Evolutionary conservation across 2,113 vertebrate genomes (phyloP).

Genomic region (Acanthochromis polyacanthus): DNA sequence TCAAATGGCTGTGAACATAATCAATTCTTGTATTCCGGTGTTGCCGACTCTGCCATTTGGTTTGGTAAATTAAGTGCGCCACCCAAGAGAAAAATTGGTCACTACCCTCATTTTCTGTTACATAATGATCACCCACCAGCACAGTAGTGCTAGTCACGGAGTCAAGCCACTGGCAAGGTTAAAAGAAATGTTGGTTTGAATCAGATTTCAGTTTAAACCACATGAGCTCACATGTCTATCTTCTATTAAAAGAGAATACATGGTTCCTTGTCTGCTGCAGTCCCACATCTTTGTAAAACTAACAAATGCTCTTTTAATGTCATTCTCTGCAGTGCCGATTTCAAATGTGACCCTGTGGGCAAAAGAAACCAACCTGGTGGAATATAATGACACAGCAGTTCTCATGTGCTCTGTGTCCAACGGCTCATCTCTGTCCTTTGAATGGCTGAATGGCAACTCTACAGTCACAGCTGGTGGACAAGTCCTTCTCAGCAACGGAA

Average conservation of each 20-base stretch:
- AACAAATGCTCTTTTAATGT: background rate
- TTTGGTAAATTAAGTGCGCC: too few species aligned
- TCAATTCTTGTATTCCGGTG: too few species aligned
- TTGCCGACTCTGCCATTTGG: too few species aligned
- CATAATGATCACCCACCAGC: too few species aligned
- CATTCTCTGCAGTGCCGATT: conserved; percentile 70
- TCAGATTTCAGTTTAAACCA: background rate
- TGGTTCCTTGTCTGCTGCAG: too few species aligned
- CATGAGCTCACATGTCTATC: background rate
- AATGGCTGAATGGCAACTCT: conserved; percentile 67
- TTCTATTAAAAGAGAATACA: background rate
- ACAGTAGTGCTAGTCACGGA: too few species aligned
- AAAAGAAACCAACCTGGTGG: conserved; percentile 67
- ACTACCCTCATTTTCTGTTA: too few species aligned
- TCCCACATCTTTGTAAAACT: background rate
- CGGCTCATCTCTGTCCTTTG: conserved; percentile 62
- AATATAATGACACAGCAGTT: conserved; percentile 76
- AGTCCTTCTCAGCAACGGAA: conserved; percentile 48
- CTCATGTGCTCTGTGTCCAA: conserved; percentile 69
- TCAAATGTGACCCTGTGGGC: conserved; percentile 61
- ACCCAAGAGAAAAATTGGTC: too few species aligned
- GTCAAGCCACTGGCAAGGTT: too few species aligned
- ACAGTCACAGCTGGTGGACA: conserved; percentile 7
- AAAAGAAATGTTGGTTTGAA: too few species aligned
- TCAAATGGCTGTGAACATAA: too few species aligned